phyloP scores from a whole-genome alignment of 2,888 invertebrate genomes.

The Eustalomyia histrio region DNA sequence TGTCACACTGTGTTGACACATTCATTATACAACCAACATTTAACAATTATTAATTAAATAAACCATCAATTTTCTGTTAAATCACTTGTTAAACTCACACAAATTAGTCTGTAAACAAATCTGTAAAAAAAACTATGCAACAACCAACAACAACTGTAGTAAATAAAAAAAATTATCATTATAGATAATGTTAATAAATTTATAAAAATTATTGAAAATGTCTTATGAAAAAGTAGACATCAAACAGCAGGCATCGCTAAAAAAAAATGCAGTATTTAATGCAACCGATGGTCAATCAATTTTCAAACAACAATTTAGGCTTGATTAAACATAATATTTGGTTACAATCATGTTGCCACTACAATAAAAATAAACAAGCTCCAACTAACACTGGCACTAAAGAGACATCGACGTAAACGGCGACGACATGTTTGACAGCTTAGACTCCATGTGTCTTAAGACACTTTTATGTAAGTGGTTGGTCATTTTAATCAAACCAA shows the following conservation, averaged over 20 bases:
- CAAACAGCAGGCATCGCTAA: slow-evolving; percentile 63
- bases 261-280: slow-evolving; percentile 26
- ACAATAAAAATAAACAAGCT: slow-evolving; percentile 40
- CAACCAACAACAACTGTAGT: not conserved
- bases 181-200: slow-evolving; percentile 52
- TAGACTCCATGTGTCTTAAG: slow-evolving; percentile 22
- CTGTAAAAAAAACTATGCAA: not conserved
- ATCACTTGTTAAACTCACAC: slow-evolving; percentile 26
- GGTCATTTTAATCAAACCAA: slow-evolving; percentile 26
- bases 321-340: slow-evolving; percentile 56
- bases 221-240: slow-evolving; percentile 51
- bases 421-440: slow-evolving; percentile 58
- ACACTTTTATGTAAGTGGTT: not conserved
- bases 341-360: slow-evolving; percentile 52
- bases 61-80: slow-evolving; percentile 41
- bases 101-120: slow-evolving; percentile 21
- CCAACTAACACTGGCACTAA: slow-evolving; percentile 39
- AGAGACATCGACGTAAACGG: slow-evolving; percentile 45
- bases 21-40: slow-evolving; percentile 20
- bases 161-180: slow-evolving; percentile 30
- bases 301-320: slow-evolving; percentile 44
- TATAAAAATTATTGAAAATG: slow-evolving; percentile 51
- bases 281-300: slow-evolving; percentile 41
- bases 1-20: slow-evolving; percentile 38
- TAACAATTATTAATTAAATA: slow-evolving; percentile 49